phyloP scores from a whole-genome alignment of 2,113 vertebrate species.

The Phrynosoma blainvillii region DNA sequence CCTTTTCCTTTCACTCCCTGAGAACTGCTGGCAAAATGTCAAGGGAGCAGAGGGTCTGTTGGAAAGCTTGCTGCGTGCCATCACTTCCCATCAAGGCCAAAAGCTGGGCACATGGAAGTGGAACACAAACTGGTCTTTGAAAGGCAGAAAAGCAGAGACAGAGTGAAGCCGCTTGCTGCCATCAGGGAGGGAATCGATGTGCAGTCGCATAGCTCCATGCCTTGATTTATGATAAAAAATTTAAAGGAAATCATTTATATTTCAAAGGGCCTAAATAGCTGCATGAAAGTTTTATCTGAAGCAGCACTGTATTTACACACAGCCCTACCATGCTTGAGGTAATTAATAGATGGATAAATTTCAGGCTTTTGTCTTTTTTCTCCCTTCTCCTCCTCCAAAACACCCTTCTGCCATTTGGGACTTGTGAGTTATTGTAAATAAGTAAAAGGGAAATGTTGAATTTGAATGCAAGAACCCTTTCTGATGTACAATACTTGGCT shows the following conservation, averaged over 20 bases:
- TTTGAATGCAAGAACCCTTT: not conserved
- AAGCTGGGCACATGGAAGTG: slow-evolving; percentile 3
- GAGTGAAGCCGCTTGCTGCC: slow-evolving; percentile 46
- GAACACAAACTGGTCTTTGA: slow-evolving; percentile 31
- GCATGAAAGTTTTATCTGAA: slow-evolving; percentile 89
- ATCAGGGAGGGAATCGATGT: slow-evolving; percentile 53
- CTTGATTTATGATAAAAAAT: slow-evolving; percentile 89
- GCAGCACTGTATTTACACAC: slow-evolving; percentile 80
- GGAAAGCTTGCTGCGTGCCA: not conserved
- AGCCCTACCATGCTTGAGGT: slow-evolving; percentile 73
- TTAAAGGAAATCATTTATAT: slow-evolving; percentile 92
- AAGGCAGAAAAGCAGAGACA: not conserved
- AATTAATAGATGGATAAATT: slow-evolving; percentile 86
- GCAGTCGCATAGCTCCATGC: slow-evolving; percentile 70
- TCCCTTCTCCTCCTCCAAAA: not conserved
- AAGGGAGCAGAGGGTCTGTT: not conserved
- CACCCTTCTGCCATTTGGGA: slow-evolving; percentile 15
- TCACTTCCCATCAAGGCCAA: slow-evolving; percentile 28
- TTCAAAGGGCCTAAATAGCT: slow-evolving; percentile 87
- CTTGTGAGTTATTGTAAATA: not conserved
- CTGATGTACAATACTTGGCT: not conserved
- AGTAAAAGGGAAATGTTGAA: not conserved
- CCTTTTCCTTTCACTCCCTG: not conserved
- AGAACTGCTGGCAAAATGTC: not conserved
- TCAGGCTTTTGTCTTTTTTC: slow-evolving; percentile 58